Percentiles rank a stretch among this genome's conserved stretches.
Evolutionary conservation across 2,113 vertebrate genomes (phyloP).

Genomic region (Dicaeum eximium): DNA sequence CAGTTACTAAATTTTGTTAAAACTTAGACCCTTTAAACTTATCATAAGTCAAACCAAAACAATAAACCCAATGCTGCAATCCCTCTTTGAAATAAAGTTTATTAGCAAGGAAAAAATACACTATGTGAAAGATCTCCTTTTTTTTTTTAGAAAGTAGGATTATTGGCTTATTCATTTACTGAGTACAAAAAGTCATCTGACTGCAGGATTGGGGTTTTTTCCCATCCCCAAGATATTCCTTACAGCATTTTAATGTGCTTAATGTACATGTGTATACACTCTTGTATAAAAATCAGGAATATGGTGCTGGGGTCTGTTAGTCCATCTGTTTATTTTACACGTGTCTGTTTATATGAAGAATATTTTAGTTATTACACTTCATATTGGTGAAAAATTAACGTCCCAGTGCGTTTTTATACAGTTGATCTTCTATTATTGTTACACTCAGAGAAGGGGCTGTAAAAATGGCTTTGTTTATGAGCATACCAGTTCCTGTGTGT

Average conservation of each 20-base stretch:
- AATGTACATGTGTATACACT: neutral
- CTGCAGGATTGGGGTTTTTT: neutral
- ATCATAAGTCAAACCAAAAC: neutral
- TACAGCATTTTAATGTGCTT: neutral
- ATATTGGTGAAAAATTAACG: neutral
- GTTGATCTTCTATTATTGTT: neutral
- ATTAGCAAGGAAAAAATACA: neutral
- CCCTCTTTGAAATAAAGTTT: neutral
- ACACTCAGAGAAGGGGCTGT: neutral
- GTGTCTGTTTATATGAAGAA: neutral
- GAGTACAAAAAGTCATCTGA: neutral
- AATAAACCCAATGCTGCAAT: neutral
- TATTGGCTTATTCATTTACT: neutral
- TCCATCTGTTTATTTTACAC: neutral
- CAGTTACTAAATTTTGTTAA: neutral
- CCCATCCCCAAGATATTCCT: neutral
- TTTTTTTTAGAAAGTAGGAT: neutral
- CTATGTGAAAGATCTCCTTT: neutral
- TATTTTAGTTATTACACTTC: neutral
- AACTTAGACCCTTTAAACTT: neutral
- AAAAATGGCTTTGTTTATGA: slow-evolving; percentile 24
- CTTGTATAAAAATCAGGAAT: neutral
- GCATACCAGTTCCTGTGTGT: neutral
- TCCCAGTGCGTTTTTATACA: neutral
- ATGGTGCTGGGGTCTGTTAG: neutral